Evolutionary conservation across 1,140 invertebrate genomes (phyloP), one percentile per base, ranked within the genome.

Genomic region (Pogonognathellus flavescens): DNA sequence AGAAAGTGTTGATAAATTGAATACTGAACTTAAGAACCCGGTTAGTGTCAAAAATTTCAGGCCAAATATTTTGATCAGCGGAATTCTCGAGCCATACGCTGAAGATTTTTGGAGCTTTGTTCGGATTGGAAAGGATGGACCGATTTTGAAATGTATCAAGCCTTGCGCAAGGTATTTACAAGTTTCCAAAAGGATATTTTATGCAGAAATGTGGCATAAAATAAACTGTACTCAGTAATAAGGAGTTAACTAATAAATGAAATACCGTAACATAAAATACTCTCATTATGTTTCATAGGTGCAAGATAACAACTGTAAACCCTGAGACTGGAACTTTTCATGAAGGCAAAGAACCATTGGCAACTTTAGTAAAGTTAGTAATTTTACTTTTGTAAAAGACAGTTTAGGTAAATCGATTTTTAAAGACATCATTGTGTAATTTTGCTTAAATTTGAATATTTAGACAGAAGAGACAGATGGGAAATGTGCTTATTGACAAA

Each of bases 231-330:
- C n/a, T n/a, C n/a, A n/a, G n/a, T n/a, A n/a, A n/a, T n/a, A n/a
- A n/a, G n/a, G n/a, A n/a, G n/a, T n/a, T n/a, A n/a, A n/a, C n/a
- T n/a, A n/a, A n/a, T n/a, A n/a, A n/a, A n/a, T n/a, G n/a, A n/a
- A n/a, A n/a, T n/a, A n/a, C n/a, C n/a, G n/a, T n/a, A n/a, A n/a
- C n/a, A n/a, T n/a, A n/a, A n/a, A n/a, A n/a, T n/a, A n/a, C n/a
- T n/a, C n/a, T n/a, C n/a, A n/a, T n/a, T n/a, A n/a, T n/a, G n/a
- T n/a, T n/a, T n/a, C n/a, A n/a, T 82, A n/a, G 90, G 83, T 91
- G 90, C 88, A 87, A 90, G 13, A 70, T 90, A 16, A 90, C 89
- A 3, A 91, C 90, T 14, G 89, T 91, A 0, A 88, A 90, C 84
- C 90, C 90, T 14, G 88, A 89, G 5, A 90, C 84, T 80, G 90